These are phyloP conservation scores for Platycercus adscitus DNA, from an alignment of 2,113 vertebrate genomes.

Conservation along the genomic window DNA sequence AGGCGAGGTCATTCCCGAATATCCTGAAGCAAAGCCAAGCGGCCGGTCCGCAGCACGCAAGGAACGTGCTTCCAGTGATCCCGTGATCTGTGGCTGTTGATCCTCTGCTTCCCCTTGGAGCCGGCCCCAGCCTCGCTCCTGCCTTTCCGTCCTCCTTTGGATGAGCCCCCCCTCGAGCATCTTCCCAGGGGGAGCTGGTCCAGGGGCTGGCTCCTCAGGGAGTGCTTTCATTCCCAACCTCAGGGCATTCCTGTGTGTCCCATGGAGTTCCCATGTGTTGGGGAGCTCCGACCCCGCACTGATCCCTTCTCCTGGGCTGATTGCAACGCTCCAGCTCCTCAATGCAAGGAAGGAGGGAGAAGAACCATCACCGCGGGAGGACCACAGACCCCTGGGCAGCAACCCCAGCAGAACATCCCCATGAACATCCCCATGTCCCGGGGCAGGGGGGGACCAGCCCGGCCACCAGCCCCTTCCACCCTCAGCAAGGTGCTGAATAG, in stretches of 20 bases:
- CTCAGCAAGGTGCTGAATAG: accelerated
- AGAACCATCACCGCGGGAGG: not conserved
- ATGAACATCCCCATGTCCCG: accelerated
- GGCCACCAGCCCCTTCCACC: not conserved
- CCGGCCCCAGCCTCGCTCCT: not conserved
- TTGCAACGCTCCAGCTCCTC: accelerated
- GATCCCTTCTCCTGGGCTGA: not conserved
- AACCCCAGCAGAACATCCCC: not conserved
- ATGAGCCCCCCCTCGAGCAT: not conserved
- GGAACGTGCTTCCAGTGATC: not conserved
- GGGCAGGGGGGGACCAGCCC: accelerated
- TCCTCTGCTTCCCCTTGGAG: not conserved
- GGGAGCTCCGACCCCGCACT: accelerated
- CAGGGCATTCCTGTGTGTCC: not conserved
- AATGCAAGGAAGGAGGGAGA: not conserved
- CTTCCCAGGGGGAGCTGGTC: accelerated
- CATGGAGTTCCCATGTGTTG: not conserved
- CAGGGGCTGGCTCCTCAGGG: not conserved
- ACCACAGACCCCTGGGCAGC: not conserved
- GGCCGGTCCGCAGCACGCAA: accelerated
- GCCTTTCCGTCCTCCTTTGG: not conserved
- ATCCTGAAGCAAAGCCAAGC: not conserved
- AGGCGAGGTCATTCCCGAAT: not conserved
- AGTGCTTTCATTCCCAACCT: not conserved
- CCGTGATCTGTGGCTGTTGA: not conserved